Percentiles rank a stretch among this genome's conserved stretches.
Conservation (phyloP, 1,140 invertebrate species). For the Apis laboriosa region DNA sequence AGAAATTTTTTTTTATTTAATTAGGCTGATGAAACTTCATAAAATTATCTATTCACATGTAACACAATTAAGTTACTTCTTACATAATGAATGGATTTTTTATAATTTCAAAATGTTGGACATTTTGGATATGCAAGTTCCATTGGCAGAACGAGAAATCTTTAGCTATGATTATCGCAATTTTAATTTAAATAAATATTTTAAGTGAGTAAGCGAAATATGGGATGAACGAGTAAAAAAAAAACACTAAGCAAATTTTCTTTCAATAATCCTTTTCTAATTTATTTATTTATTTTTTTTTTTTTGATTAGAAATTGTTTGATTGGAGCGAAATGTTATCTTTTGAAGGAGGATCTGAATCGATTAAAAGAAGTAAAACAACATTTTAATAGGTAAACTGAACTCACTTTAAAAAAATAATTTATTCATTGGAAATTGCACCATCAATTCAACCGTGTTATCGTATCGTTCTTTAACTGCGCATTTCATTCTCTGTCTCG, state of each 20-base stretch:
- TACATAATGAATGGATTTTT: slow-evolving; percentile 91
- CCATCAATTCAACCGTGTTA: background rate
- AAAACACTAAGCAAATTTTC: background rate
- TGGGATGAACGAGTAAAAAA: background rate
- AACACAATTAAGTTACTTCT: slow-evolving; percentile 87
- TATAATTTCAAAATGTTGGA: slow-evolving; percentile 86
- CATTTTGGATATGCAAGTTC: slow-evolving; percentile 83
- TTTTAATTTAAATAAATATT: slow-evolving; percentile 68
- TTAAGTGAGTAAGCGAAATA: slow-evolving; percentile 64
- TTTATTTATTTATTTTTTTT: background rate
- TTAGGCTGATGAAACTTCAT: slow-evolving; percentile 30
- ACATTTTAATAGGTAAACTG: slow-evolving; percentile 80
- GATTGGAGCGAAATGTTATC: slow-evolving; percentile 82
- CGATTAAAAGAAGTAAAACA: slow-evolving; percentile 76
- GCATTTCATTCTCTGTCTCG: background rate
- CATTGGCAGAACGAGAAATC: slow-evolving; percentile 83
- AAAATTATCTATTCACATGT: slow-evolving; percentile 80
- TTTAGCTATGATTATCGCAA: slow-evolving; percentile 83
- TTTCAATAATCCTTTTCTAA: background rate
- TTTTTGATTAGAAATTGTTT: slow-evolving; percentile 80
- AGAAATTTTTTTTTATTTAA: background rate
- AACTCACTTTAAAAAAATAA: too few species aligned
- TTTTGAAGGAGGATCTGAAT: slow-evolving; percentile 82
- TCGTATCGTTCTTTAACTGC: background rate
- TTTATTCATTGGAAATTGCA: too few species aligned